Evolutionary conservation across 2,888 invertebrate genomes (phyloP).

Genomic region (Saturnia japonica): DNA sequence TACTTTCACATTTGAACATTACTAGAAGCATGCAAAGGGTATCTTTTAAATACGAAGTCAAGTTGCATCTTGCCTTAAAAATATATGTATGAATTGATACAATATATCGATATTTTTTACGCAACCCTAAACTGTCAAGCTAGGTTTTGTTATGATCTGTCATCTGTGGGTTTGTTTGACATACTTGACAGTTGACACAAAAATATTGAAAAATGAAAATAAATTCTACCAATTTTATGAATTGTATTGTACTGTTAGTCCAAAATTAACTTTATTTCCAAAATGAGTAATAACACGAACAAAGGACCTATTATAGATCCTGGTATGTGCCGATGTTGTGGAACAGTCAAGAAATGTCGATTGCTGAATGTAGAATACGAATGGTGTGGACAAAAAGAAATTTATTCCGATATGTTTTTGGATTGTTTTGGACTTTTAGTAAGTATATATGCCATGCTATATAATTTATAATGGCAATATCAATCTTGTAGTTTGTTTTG

Average conservation of each 20-base stretch:
- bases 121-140: too few species aligned
- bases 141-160: too few species aligned
- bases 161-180: too few species aligned
- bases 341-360: slow-evolving; percentile 62
- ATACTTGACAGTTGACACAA: too few species aligned
- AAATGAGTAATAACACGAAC: slow-evolving; percentile 41
- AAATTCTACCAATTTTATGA: neutral
- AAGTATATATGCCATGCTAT: slow-evolving; percentile 27
- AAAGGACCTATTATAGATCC: slow-evolving; percentile 66
- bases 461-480: neutral
- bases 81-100: too few species aligned
- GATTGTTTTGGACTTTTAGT: slow-evolving; percentile 71
- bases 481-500: too few species aligned
- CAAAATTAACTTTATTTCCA: neutral
- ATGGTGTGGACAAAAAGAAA: slow-evolving; percentile 61
- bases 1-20: too few species aligned
- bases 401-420: slow-evolving; percentile 68
- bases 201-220: neutral
- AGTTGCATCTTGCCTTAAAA: too few species aligned
- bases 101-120: too few species aligned
- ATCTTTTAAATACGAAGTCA: too few species aligned
- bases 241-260: too few species aligned
- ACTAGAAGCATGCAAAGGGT: too few species aligned
- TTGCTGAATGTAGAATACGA: slow-evolving; percentile 65
- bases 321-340: slow-evolving; percentile 66